Conservation (phyloP, 1,140 invertebrate genomes). For the Choristoneura fumiferana region DNA sequence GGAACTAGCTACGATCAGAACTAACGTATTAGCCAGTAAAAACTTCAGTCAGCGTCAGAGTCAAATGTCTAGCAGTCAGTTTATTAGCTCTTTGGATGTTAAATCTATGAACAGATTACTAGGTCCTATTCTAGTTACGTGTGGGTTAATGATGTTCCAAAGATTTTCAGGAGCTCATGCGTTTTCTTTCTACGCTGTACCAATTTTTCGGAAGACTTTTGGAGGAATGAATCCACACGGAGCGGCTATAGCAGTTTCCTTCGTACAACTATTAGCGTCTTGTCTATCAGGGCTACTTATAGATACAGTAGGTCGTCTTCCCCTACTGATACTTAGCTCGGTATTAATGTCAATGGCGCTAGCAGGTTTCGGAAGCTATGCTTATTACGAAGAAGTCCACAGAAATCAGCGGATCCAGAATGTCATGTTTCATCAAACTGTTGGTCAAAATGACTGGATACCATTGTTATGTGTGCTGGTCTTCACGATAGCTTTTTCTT, state of each 20-base stretch:
- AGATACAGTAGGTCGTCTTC: constrained; percentile 89
- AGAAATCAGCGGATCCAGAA: constrained; percentile 75
- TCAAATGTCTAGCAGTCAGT: constrained; percentile 66
- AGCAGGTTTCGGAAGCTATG: constrained; percentile 89
- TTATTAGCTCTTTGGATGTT: constrained; percentile 62
- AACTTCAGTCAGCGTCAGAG: constrained; percentile 73
- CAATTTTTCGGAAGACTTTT: constrained; percentile 89
- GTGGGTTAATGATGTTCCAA: constrained; percentile 92
- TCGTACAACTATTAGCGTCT: constrained; percentile 89
- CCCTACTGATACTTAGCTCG: constrained; percentile 88
- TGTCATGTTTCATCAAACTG: constrained; percentile 69
- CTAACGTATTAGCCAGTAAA: constrained; percentile 81
- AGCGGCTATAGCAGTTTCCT: constrained; percentile 89
- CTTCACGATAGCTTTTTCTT: constrained; percentile 91
- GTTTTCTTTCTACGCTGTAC: constrained; percentile 91
- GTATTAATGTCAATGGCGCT: constrained; percentile 91
- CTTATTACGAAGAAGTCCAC: constrained; percentile 85
- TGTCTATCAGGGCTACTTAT: constrained; percentile 89
- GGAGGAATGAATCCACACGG: constrained; percentile 91
- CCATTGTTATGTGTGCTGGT: constrained; percentile 89
- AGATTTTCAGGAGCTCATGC: constrained; percentile 91
- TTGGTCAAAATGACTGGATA: constrained; percentile 87
- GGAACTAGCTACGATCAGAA: constrained; percentile 84
- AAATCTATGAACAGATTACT: constrained; percentile 70
- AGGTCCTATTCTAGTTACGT: constrained; percentile 88